Base-by-base conservation (phyloP, 2,888 invertebrate genomes). In the Pheosia tremula region DNA sequence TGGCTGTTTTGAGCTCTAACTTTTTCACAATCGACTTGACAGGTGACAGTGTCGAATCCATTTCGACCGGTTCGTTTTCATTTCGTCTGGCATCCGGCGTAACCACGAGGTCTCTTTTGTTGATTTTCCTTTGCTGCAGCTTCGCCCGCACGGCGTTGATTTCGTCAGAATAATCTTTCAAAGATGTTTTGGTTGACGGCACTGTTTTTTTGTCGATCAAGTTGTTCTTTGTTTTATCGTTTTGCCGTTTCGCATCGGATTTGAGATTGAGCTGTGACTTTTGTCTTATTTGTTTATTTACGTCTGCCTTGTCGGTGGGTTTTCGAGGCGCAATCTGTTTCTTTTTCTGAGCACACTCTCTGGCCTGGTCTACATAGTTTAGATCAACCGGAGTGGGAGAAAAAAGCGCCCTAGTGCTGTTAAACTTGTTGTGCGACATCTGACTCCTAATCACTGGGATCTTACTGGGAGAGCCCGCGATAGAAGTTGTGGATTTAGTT, bases 371-470 rank as follows among this genome's bases (percentile, higher is more conserved):
- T 94, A 93, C 82, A 83, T 88, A 88, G 75, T 81, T 88, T 93
- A 94, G 94, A 94, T 94, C 93, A 88, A 91, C 90, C 85, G 93
- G 94, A 94, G 94, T 94, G 93, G 94, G 93, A 87, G 94, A 93
- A 89, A 94, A 94, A 72, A 94, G 87, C 80, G 94, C 94, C 80
- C 94, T 87, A 39, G 94, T 91, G 73, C 93, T 94, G 74, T 90
- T 93, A 73, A 94, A 93, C 76, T 93, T 94, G 70, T 88, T 88
- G 58, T 89, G 92, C 67, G 92, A 87, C 88, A 93, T 89, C 80
- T 93, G 93, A 85, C 93, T 90, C 84, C 94, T 91, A 77, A 94
- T 93, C 90, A 95, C 94, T 81, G 95, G 95, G 86, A 95, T 95
- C 90, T 95, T 95, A 81, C 95, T 95, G 57, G 94, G 93, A 89